These are phyloP conservation scores for Mesocentrotus franciscanus DNA, from an alignment of 53 echinoderm and acorn worm genomes.

Conservation along the genomic window DNA sequence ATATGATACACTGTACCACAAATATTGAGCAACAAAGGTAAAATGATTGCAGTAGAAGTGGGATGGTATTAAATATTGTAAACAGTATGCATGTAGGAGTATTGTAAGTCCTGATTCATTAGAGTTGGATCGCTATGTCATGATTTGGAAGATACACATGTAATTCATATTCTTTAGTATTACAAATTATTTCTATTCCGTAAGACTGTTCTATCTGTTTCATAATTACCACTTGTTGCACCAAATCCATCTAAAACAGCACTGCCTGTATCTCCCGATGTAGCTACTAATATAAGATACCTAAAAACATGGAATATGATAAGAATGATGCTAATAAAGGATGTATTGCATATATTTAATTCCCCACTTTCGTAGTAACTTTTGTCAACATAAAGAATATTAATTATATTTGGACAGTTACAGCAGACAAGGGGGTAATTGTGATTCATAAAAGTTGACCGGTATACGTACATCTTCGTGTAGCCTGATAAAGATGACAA, in stretches of 20 bases:
- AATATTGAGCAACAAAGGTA: not conserved
- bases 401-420: no score
- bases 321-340: not conserved
- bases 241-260: constrained; percentile 94
- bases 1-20: not conserved
- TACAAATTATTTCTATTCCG: no score
- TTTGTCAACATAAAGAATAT: not conserved
- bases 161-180: no score
- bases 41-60: not conserved
- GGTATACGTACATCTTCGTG: not conserved
- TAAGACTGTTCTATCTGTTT: not conserved
- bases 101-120: no score
- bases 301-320: constrained; percentile 57
- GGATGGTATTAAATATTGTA: not conserved
- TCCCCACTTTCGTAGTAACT: not conserved
- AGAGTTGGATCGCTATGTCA: no score
- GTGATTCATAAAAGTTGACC: no score
- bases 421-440: no score
- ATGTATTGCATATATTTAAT: not conserved
- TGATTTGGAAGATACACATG: no score
- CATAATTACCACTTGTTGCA: constrained; percentile 44
- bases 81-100: no score
- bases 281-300: constrained; percentile 92
- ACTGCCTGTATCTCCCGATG: constrained; percentile 98
- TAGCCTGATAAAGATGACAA: not conserved